Percentiles rank a stretch among this genome's conserved stretches.
These are phyloP conservation scores for Melanostoma mellinum DNA, from an alignment of 2,888 invertebrate genomes.

Conservation along the genomic window DNA sequence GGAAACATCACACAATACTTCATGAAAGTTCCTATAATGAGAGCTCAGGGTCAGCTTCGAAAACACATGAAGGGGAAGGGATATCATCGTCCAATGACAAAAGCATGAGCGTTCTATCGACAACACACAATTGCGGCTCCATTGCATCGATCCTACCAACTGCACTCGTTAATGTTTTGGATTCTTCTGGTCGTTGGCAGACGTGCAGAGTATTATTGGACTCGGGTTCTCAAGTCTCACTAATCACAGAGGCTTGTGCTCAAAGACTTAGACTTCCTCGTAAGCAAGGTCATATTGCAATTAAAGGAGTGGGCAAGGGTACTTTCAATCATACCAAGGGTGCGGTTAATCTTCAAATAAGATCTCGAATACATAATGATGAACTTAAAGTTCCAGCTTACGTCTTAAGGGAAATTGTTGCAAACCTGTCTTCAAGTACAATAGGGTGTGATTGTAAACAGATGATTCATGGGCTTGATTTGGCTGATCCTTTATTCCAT, in stretches of 20 bases:
- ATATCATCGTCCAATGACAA: no score
- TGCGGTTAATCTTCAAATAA: neutral
- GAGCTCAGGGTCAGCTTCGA: no score
- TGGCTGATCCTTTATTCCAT: slow-evolving; percentile 1
- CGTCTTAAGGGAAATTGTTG: neutral
- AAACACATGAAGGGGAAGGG: no score
- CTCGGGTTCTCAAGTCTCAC: neutral
- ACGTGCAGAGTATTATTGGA: neutral
- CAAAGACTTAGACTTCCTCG: neutral
- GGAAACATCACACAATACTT: neutral
- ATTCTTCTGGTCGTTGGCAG: neutral
- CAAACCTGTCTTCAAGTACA: neutral
- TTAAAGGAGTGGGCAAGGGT: neutral
- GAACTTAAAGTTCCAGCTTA: neutral
- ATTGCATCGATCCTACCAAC: neutral
- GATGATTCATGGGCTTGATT: slow-evolving; percentile 1
- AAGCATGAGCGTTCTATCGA: no score
- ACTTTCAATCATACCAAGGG: neutral
- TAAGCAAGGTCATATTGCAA: neutral
- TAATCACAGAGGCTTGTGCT: neutral
- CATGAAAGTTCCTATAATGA: neutral
- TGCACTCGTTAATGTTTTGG: neutral
- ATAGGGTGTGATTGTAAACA: slow-evolving; percentile 2
- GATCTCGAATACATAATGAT: neutral
- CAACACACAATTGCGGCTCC: neutral